Percentiles rank a stretch among this genome's conserved stretches.
Evolutionary conservation across 2,888 invertebrate genomes (phyloP).

Genomic region (Mechanitis mazaeus): DNA sequence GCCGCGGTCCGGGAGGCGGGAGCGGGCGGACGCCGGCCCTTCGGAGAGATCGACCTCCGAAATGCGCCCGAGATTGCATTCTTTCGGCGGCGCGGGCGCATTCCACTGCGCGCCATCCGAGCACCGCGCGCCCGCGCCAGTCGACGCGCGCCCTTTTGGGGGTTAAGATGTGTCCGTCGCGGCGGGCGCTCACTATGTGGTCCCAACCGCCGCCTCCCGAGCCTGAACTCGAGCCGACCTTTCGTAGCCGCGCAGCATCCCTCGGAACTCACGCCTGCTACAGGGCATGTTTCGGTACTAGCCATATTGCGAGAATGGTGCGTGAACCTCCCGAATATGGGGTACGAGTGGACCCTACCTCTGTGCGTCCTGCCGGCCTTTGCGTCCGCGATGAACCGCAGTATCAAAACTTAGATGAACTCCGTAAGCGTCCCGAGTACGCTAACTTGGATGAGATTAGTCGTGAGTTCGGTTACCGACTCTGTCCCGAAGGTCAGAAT

Average conservation of each 20-base stretch:
- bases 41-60: conserved; percentile 76
- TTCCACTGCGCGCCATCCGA: conserved; percentile 73
- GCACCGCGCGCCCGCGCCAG: conserved; percentile 68
- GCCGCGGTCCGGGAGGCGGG: conserved; percentile 67
- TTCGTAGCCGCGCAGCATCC: conserved; percentile 58
- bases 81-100: conserved; percentile 77
- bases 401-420: conserved; percentile 69
- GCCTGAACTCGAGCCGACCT: conserved; percentile 46
- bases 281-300: conserved; percentile 50
- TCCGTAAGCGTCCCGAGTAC: conserved; percentile 70
- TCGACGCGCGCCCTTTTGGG: conserved; percentile 76
- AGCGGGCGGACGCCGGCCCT: conserved; percentile 66
- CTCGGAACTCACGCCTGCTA: conserved; percentile 52
- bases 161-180: conserved; percentile 76
- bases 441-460: conserved; percentile 72
- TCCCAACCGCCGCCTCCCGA: conserved; percentile 71
- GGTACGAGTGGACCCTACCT: conserved; percentile 62
- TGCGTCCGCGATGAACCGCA: conserved; percentile 67
- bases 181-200: conserved; percentile 75
- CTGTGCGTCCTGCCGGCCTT: conserved; percentile 55
- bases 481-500: conserved; percentile 74
- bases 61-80: conserved; percentile 78
- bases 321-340: conserved; percentile 64
- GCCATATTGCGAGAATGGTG: conserved; percentile 64
- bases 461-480: conserved; percentile 70